A percentile compares a stretch with the other conserved stretches of the same genome.
Conservation (phyloP, 2,113 vertebrate genomes). For the Lasiurus cinereus region DNA sequence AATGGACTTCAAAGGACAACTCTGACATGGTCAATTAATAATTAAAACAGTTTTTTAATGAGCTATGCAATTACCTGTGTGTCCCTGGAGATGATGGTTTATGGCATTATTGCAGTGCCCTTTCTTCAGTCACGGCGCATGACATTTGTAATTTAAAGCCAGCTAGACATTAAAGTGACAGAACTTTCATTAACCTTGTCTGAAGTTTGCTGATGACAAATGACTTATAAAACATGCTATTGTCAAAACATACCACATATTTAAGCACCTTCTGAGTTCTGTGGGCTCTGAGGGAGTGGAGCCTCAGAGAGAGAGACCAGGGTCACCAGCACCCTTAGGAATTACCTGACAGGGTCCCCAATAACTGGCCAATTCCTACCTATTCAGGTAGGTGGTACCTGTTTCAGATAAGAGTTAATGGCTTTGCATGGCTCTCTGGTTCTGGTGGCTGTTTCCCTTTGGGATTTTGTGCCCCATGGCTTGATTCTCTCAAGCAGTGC, state of each 20-base stretch:
- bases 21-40: conserved; percentile 96
- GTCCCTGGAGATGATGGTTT: conserved; percentile 92
- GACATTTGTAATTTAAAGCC: conserved; percentile 93
- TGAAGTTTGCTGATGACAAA: conserved; percentile 90
- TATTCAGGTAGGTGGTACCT: background rate
- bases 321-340: background rate
- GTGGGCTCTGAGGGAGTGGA: conserved; percentile 32
- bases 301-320: conserved; percentile 2
- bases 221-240: conserved; percentile 86
- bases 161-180: conserved; percentile 90
- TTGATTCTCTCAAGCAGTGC: background rate
- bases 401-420: background rate
- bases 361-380: background rate
- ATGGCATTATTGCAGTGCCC: conserved; percentile 90
- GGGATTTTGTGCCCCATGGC: background rate
- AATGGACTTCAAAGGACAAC: conserved; percentile 96
- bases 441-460: conserved; percentile 2
- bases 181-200: conserved; percentile 95
- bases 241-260: conserved; percentile 85
- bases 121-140: conserved; percentile 90
- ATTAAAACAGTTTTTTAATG: conserved; percentile 97
- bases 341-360: background rate
- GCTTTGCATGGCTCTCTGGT: background rate
- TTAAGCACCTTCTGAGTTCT: conserved; percentile 69
- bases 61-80: conserved; percentile 95